phyloP scores from a whole-genome alignment of 2,113 vertebrate genomes.

The Cheilinus undulatus region DNA sequence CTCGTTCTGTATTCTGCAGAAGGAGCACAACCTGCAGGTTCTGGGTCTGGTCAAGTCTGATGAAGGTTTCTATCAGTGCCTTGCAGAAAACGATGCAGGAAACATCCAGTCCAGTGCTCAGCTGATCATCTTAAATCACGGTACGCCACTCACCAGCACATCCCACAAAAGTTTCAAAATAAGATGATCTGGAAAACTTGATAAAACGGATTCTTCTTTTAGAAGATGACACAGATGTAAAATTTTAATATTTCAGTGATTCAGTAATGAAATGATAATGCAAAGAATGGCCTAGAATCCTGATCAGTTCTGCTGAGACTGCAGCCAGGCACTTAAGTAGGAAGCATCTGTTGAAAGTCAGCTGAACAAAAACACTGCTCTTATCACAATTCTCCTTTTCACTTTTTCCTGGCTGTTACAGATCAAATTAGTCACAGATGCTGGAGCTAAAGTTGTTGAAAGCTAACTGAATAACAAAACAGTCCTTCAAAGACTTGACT shows the following conservation, averaged over 20 bases:
- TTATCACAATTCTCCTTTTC: background rate
- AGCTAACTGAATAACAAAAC: background rate
- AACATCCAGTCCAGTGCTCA: constrained; percentile 95
- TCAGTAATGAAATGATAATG: no score
- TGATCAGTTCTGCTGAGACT: no score
- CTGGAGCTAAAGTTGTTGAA: background rate
- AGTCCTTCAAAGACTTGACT: background rate
- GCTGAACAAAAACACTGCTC: constrained; percentile 1
- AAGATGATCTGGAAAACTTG: background rate
- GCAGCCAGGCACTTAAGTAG: no score
- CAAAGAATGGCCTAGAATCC: no score
- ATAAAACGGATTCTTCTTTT: constrained; percentile 1
- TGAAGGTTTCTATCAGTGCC: constrained; percentile 98
- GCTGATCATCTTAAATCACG: constrained; percentile 95
- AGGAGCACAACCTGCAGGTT: constrained; percentile 98
- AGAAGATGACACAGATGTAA: background rate
- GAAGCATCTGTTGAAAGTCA: no score
- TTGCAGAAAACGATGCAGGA: constrained; percentile 95
- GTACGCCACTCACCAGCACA: constrained; percentile 81
- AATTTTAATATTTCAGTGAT: no score
- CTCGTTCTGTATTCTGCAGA: constrained; percentile 75
- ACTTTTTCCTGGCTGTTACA: constrained; percentile 1
- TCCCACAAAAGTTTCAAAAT: constrained; percentile 1
- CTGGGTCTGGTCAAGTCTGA: constrained; percentile 97
- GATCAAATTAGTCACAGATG: background rate